Base-by-base conservation (phyloP, 2,888 invertebrate species). In the Perizoma affinitatum region DNA sequence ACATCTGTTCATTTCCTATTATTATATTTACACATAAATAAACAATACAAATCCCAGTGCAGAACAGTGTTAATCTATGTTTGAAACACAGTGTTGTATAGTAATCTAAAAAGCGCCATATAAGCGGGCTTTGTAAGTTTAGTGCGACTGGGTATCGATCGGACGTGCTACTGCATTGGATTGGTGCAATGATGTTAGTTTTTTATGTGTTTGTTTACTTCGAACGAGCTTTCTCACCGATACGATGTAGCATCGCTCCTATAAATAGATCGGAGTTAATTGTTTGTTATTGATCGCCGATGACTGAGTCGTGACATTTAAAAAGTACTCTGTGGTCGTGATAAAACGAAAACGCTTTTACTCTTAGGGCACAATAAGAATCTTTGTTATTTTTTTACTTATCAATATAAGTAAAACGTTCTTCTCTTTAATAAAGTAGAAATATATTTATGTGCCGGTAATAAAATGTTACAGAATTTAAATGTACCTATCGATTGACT, bases 121-220 rank as follows among this genome's bases (percentile, higher is more conserved):
- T 75, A 77, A 79, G 84, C 84, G 88, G 84, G 83, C 86, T 83
- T 74, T 63, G 71, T 72, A 69, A 46, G 73, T 72, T 75, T 78
- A 75, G 72, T 79, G 80, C 80, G 79, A 76, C 42, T 46, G n/a
- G n/a, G 79, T 90, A 90, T 90, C 80, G 90, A 90, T 89, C 86
- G 78, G 50, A 51, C 42, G 74, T 78, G 76, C 73, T 72, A 79
- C 82, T 82, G 87, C 86, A 84, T 76, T 80, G 84, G 82, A 76
- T 77, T 82, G 81, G 79, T 84, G 79, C 81, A 81, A 54, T 58
- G 58, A 70, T 76, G 81, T 80, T 83, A 82, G 78, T 76, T 74
- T 70, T 71, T 71, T 75, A 78, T 80, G 77, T 69, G 75, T 74
- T 81, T 88, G 88, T 88, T 88, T 89, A 88, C 83, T 73, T 79